phyloP scores from a whole-genome alignment of 2,888 invertebrate species.

The Cephus nigrinus region DNA sequence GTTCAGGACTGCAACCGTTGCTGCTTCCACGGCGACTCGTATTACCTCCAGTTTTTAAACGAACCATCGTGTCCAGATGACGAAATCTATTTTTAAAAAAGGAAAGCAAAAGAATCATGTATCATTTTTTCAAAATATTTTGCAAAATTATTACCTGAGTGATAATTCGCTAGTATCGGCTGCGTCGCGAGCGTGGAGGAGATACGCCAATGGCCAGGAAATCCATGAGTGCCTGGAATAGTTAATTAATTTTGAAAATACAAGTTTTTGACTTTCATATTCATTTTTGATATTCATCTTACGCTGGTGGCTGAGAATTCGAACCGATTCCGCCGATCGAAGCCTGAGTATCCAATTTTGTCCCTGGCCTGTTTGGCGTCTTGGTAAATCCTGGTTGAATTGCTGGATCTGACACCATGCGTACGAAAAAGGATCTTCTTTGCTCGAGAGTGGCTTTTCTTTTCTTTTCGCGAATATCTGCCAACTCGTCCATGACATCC shows the following conservation, averaged over 20 bases:
- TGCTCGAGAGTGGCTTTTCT: conserved; percentile 85
- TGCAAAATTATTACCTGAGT: conserved; percentile 73
- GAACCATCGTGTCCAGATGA: conserved; percentile 87
- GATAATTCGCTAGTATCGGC: conserved; percentile 78
- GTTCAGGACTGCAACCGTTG: conserved; percentile 75
- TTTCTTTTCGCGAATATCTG: conserved; percentile 79
- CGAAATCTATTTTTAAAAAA: conserved; percentile 74
- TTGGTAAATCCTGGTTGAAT: conserved; percentile 70
- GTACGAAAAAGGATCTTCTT: conserved; percentile 95
- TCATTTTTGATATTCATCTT: conserved; percentile 21
- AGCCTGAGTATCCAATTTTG: conserved; percentile 57
- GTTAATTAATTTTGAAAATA: neutral
- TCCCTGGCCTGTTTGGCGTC: conserved; percentile 59
- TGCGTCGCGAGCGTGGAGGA: conserved; percentile 82
- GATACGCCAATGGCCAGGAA: conserved; percentile 90
- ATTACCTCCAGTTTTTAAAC: conserved; percentile 73
- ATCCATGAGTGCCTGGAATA: conserved; percentile 84
- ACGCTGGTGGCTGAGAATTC: conserved; percentile 47
- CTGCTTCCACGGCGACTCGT: conserved; percentile 70
- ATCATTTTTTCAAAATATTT: conserved; percentile 7
- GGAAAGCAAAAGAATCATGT: conserved; percentile 10
- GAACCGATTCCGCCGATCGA: conserved; percentile 55
- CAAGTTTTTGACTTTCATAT: neutral
- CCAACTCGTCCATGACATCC: conserved; percentile 78
- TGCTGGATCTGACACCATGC: conserved; percentile 98